phyloP scores from a whole-genome alignment of 2,113 vertebrate species.

The Bombycilla garrulus region DNA sequence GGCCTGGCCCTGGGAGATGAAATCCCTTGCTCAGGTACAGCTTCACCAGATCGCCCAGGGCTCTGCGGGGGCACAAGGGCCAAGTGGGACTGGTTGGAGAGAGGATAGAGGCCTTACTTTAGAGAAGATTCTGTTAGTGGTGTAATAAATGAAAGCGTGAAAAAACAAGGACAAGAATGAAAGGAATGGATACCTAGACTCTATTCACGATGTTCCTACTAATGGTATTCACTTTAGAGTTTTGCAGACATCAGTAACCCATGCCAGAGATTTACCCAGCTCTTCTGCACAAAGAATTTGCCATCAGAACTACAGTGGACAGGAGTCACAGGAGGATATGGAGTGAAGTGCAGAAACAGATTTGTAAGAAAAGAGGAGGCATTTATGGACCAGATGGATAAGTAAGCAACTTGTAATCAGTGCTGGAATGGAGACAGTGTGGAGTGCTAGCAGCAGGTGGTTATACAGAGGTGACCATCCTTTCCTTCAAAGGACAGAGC shows the following conservation, averaged over 20 bases:
- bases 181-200: not conserved
- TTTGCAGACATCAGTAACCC: not conserved
- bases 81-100: not conserved
- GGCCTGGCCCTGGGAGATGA: accelerated
- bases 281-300: not conserved
- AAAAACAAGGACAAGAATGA: not conserved
- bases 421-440: not conserved
- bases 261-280: not conserved
- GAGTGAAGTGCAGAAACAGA: not conserved
- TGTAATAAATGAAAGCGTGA: not conserved
- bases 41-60: not conserved
- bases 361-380: not conserved
- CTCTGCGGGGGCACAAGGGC: not conserved
- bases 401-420: not conserved
- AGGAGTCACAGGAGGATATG: not conserved
- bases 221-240: not conserved
- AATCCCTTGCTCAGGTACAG: not conserved
- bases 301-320: not conserved
- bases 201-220: not conserved
- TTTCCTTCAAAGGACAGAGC: not conserved
- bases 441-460: not conserved
- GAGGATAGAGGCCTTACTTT: not conserved
- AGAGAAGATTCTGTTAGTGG: not conserved
- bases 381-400: not conserved
- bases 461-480: not conserved